These are phyloP conservation scores for Lottia gigantea DNA, from an alignment of 2,888 invertebrate genomes.

Conservation along the genomic window DNA sequence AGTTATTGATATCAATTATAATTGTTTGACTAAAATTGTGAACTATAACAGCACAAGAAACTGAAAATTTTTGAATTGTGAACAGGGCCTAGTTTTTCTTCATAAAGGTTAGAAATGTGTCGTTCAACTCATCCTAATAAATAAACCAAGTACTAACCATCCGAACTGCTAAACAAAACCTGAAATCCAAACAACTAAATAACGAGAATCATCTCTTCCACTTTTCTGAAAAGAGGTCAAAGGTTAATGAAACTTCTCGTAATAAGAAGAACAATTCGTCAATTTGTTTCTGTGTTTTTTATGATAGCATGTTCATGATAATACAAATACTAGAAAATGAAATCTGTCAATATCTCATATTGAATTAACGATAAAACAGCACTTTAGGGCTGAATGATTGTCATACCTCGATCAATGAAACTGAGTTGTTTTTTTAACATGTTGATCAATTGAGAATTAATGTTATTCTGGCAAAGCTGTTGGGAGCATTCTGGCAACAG, in stretches of 20 bases:
- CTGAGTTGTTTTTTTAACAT: slow-evolving; percentile 4
- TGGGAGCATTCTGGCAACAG: not conserved
- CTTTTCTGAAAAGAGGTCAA: slow-evolving; percentile 15
- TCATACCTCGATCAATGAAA: slow-evolving; percentile 2
- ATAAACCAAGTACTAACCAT: too few relatives aligned
- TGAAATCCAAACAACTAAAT: too few relatives aligned
- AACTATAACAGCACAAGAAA: too few relatives aligned
- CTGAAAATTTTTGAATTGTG: too few relatives aligned
- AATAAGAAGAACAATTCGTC: slow-evolving; percentile 13
- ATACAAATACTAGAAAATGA: not conserved
- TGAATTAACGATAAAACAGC: not conserved
- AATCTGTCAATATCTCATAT: not conserved
- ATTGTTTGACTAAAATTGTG: too few relatives aligned
- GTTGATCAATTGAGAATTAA: not conserved
- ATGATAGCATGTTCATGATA: slow-evolving; percentile 1
- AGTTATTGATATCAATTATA: too few relatives aligned
- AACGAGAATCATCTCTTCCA: slow-evolving; percentile 7
- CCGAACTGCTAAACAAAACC: too few relatives aligned
- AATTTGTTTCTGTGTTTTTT: slow-evolving; percentile 1
- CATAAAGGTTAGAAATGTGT: too few relatives aligned
- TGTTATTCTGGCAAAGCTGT: not conserved
- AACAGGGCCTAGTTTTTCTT: too few relatives aligned
- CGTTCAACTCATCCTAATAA: too few relatives aligned
- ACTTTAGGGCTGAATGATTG: not conserved
- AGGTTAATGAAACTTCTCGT: slow-evolving; percentile 15